Percentiles rank a stretch among this genome's conserved stretches.
Conservation (phyloP, 2,888 invertebrate genomes). For the Dendrolimus pini region DNA sequence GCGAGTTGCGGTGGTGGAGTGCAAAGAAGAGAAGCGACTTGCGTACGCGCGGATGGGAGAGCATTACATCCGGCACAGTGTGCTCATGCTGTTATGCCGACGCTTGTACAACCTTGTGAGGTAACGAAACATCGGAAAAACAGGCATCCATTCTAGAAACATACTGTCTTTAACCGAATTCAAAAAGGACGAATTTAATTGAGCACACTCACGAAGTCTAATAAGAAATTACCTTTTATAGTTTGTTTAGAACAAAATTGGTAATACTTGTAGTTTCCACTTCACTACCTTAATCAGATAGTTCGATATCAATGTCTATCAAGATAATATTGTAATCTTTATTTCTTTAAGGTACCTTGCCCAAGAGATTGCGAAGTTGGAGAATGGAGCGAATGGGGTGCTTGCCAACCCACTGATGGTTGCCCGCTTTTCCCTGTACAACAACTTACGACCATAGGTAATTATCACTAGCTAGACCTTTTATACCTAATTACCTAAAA, state of each 20-base stretch:
- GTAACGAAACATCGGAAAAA: conserved; percentile 22
- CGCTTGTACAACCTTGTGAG: conserved; percentile 74
- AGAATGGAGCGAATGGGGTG: conserved; percentile 79
- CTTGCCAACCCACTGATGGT: conserved; percentile 75
- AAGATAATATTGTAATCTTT: too few species aligned
- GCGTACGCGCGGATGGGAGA: conserved; percentile 67
- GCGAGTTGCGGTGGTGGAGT: conserved; percentile 77
- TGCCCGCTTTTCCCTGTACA: conserved; percentile 69
- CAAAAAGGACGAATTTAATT: too few species aligned
- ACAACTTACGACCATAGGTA: conserved; percentile 67
- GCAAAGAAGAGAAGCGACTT: conserved; percentile 73
- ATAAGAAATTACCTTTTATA: not conserved
- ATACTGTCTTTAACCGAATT: too few species aligned
- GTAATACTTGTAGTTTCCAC: too few species aligned
- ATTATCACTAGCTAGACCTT: not conserved
- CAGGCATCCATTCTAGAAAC: not conserved
- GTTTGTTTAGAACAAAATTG: not conserved
- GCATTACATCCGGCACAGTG: conserved; percentile 67
- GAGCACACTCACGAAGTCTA: too few species aligned
- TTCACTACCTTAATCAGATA: too few species aligned
- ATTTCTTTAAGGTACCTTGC: conserved; percentile 65
- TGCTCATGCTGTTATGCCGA: conserved; percentile 66
- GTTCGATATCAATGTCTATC: too few species aligned
- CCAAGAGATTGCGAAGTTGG: conserved; percentile 78
- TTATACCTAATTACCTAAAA: too few species aligned